A percentile compares a stretch with the other conserved stretches of the same genome.
Conservation (phyloP, 2,113 vertebrate genomes). For the Tenebrosternarchus preto region DNA sequence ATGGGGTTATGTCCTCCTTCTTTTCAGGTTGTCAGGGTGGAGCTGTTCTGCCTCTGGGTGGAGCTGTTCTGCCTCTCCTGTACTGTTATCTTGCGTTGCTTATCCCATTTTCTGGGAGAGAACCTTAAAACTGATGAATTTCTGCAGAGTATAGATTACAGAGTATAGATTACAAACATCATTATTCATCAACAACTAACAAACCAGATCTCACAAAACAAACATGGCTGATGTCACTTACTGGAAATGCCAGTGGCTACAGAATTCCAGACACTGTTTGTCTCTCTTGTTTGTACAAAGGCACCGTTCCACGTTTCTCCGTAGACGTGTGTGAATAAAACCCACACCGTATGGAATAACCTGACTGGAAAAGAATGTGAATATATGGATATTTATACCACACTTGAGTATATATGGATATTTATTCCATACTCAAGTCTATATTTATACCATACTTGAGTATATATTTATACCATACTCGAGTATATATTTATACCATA, state of each 20-base stretch:
- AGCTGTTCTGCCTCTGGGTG: neutral
- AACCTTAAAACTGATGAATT: neutral
- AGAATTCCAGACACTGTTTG: constrained; percentile 65
- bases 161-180: constrained; percentile 12
- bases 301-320: constrained; percentile 64
- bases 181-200: neutral
- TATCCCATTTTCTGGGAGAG: constrained; percentile 7
- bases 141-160: constrained; percentile 41
- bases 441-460: too few relatives aligned
- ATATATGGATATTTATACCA: neutral
- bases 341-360: constrained; percentile 72
- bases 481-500: too few relatives aligned
- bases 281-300: constrained; percentile 60
- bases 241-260: constrained; percentile 38
- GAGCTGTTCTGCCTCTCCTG: neutral
- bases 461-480: too few relatives aligned
- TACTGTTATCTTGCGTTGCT: constrained; percentile 23
- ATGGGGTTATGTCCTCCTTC: neutral
- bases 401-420: neutral
- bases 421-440: too few relatives aligned
- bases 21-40: too few relatives aligned
- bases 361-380: constrained; percentile 60
- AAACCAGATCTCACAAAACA: neutral
- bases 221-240: neutral
- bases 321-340: constrained; percentile 55